phyloP scores from a whole-genome alignment of 2,113 vertebrate species.

The Cepphus grylle region DNA sequence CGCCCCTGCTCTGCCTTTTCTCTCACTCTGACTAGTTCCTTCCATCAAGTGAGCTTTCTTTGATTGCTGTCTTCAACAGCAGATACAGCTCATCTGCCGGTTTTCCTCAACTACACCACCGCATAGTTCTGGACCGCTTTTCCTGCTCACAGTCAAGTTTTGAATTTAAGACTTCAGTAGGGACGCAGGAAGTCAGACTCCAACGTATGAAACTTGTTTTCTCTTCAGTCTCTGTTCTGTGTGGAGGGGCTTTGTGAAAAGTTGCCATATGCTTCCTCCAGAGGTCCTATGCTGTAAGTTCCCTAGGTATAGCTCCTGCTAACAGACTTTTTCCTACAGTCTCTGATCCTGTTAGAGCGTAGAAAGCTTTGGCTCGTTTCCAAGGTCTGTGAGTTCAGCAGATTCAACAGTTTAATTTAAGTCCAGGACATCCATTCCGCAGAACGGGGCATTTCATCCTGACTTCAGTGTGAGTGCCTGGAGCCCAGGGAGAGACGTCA shows the following conservation, averaged over 20 bases:
- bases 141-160: background rate
- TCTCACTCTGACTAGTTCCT: background rate
- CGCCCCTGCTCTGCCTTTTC: background rate
- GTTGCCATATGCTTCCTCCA: background rate
- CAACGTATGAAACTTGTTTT: background rate
- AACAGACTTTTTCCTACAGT: conserved; percentile 1
- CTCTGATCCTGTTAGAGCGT: background rate
- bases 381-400: conserved; percentile 26
- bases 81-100: background rate
- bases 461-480: background rate
- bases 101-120: background rate
- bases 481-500: background rate
- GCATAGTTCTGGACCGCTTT: background rate
- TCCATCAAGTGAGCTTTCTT: conserved; percentile 9
- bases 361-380: conserved; percentile 7
- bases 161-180: background rate
- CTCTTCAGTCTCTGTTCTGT: background rate
- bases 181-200: background rate
- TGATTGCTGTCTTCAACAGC: background rate
- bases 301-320: background rate
- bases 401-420: background rate
- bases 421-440: background rate
- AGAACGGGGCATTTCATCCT: conserved; percentile 3
- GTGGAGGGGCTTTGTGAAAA: background rate
- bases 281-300: background rate